phyloP scores from a whole-genome alignment of 2,113 vertebrate genomes.

The Telmatochromis sp. region DNA sequence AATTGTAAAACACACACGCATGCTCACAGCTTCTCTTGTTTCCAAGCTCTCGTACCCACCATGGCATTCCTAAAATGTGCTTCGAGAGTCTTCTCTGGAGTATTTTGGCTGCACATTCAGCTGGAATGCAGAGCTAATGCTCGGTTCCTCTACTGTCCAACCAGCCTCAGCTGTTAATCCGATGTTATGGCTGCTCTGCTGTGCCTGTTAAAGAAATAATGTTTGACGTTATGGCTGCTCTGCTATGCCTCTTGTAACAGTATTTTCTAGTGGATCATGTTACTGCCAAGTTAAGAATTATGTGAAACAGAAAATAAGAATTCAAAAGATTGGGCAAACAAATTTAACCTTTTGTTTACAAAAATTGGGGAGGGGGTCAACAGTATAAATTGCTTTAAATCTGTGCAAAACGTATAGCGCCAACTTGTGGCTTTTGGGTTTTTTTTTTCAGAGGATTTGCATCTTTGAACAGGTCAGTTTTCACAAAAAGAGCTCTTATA shows the following conservation, averaged over 20 bases:
- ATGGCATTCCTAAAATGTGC: constrained; percentile 6
- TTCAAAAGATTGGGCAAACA: background rate
- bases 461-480: background rate
- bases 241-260: constrained; percentile 25
- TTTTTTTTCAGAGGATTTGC: background rate
- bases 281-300: background rate
- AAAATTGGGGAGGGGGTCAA: background rate
- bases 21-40: constrained; percentile 26
- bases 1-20: constrained; percentile 10
- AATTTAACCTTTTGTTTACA: background rate
- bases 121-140: constrained; percentile 61
- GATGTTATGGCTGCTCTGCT: constrained; percentile 40
- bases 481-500: background rate
- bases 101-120: constrained; percentile 50
- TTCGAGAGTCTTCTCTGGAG: constrained; percentile 13
- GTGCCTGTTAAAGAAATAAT: constrained; percentile 39
- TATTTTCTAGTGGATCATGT: constrained; percentile 17
- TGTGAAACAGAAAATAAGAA: background rate
- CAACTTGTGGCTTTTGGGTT: fast-evolving
- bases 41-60: background rate
- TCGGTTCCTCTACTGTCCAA: constrained; percentile 34
- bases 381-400: background rate
- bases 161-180: constrained; percentile 54
- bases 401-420: background rate
- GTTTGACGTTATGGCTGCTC: constrained; percentile 22